These are phyloP conservation scores for Brenthis ino DNA, from an alignment of 2,888 invertebrate species.

Conservation along the genomic window DNA sequence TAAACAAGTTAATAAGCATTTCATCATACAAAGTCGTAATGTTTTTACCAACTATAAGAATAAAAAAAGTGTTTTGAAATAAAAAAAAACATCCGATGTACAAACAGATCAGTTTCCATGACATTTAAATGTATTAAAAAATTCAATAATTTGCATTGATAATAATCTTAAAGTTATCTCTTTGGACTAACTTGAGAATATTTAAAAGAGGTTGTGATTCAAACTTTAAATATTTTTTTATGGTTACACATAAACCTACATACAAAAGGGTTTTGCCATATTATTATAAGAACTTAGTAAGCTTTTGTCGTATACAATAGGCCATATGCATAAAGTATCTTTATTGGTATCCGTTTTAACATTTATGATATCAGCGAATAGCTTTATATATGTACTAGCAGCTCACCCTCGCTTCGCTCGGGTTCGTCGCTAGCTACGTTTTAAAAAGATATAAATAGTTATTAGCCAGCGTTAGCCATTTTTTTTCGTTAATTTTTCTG, in stretches of 20 bases:
- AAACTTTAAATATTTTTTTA: not conserved
- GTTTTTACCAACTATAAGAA: no score
- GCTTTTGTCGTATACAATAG: not conserved
- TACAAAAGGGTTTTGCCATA: constrained; percentile 2
- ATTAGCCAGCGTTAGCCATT: no score
- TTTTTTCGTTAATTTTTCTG: no score
- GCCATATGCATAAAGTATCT: not conserved
- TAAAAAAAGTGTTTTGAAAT: not conserved
- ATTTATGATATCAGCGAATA: no score
- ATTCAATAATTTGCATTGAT: constrained; percentile 1
- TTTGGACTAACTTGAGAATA: no score
- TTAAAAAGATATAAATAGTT: no score
- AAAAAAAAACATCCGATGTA: not conserved
- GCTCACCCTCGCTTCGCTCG: no score
- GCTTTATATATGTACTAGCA: no score
- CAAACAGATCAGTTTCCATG: constrained; percentile 6
- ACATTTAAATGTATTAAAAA: constrained; percentile 8
- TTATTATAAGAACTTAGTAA: not conserved
- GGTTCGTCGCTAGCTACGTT: no score
- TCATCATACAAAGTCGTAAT: no score
- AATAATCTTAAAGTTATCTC: not conserved
- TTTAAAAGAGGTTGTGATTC: not conserved
- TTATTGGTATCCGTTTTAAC: no score
- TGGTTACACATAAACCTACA: not conserved
- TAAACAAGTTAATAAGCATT: no score